Conservation (phyloP, 2,113 vertebrate species). For the Aphelocoma coerulescens region DNA sequence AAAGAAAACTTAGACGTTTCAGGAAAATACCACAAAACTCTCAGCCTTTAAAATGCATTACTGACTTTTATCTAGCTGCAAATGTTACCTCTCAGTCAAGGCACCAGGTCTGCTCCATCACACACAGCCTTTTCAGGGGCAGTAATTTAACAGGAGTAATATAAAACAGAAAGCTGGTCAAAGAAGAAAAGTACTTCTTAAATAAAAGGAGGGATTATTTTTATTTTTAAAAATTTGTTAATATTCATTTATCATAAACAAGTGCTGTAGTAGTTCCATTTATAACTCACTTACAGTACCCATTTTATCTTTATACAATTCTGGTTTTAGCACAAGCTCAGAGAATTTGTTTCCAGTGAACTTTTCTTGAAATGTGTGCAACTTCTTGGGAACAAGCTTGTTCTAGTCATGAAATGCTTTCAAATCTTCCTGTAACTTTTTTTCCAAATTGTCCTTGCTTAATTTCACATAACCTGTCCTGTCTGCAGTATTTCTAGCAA, state of each 20-base stretch:
- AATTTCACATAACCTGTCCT: background rate
- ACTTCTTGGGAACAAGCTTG: background rate
- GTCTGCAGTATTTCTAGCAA: background rate
- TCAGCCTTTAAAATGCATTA: background rate
- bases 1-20: background rate
- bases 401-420: background rate
- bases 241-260: background rate
- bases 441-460: background rate
- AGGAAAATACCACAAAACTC: background rate
- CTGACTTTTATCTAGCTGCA: background rate
- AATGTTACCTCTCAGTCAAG: background rate
- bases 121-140: background rate
- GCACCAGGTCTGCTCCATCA: background rate
- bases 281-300: background rate
- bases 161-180: background rate
- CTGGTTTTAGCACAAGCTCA: background rate
- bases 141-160: background rate
- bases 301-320: background rate
- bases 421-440: background rate
- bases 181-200: background rate
- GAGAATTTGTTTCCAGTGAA: background rate
- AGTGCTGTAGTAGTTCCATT: background rate
- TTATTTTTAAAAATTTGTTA: fast-evolving
- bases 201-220: background rate
- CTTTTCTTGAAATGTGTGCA: background rate